Conservation (phyloP, 2,113 vertebrate genomes). For the Myocastor coypus region DNA sequence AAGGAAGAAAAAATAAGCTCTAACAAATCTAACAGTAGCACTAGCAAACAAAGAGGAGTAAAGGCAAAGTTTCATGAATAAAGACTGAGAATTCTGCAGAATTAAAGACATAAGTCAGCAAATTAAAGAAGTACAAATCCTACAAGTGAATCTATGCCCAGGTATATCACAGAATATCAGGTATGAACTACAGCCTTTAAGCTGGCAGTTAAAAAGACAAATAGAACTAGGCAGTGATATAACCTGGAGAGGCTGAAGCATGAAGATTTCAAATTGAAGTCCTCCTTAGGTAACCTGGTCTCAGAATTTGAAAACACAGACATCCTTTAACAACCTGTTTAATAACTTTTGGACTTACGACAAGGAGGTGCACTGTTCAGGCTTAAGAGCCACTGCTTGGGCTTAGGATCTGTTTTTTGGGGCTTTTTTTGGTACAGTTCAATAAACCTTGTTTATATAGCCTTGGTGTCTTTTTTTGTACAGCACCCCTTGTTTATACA, state of each 20-base stretch:
- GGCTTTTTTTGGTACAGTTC: background rate
- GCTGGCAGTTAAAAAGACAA: background rate
- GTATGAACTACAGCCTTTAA: background rate
- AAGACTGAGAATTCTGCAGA: background rate
- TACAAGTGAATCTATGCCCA: background rate
- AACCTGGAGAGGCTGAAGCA: background rate
- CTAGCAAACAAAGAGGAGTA: background rate
- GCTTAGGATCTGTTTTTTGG: background rate
- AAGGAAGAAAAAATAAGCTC: background rate
- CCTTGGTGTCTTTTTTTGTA: background rate
- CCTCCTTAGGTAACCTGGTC: background rate
- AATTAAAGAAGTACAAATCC: background rate
- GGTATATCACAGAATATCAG: background rate
- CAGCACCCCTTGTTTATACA: background rate
- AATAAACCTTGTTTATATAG: background rate
- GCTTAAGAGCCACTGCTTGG: background rate
- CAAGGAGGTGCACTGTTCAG: background rate
- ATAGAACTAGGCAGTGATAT: background rate
- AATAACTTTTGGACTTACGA: background rate
- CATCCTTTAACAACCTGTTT: background rate
- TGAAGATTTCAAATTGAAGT: background rate
- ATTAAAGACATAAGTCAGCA: background rate
- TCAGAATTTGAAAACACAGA: background rate
- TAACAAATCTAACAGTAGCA: background rate
- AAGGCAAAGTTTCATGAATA: background rate